phyloP scores from a whole-genome alignment of 92 coral and sea anemone genomes.

The Hydrozoanthus gracilis region DNA sequence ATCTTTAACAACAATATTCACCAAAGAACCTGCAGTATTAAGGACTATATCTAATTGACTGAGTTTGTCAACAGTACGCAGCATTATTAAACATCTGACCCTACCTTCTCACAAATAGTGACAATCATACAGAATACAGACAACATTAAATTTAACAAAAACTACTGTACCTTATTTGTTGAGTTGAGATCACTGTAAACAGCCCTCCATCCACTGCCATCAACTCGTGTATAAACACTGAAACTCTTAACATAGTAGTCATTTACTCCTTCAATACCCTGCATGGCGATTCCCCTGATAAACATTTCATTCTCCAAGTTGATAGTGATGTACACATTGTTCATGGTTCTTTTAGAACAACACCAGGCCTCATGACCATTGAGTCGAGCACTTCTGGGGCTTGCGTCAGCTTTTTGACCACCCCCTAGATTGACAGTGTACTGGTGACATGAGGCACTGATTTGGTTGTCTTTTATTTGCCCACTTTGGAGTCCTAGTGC shows the following conservation, averaged over 20 bases:
- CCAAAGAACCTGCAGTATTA: too few species aligned
- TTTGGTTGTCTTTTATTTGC: slow-evolving; percentile 20
- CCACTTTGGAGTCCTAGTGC: slow-evolving; percentile 38
- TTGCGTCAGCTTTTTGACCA: slow-evolving; percentile 8
- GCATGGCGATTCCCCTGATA: slow-evolving; percentile 29
- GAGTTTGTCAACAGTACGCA: too few species aligned
- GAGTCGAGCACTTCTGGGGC: slow-evolving; percentile 12
- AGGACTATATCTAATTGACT: too few species aligned
- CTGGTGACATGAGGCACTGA: slow-evolving; percentile 18
- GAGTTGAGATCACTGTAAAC: slow-evolving; percentile 15
- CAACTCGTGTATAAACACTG: not conserved
- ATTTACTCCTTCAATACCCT: slow-evolving; percentile 31
- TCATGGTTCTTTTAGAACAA: not conserved
- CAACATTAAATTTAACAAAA: too few species aligned
- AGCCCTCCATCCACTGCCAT: slow-evolving; percentile 21
- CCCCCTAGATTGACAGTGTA: slow-evolving; percentile 7
- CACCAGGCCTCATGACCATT: slow-evolving; percentile 28
- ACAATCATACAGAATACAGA: too few species aligned
- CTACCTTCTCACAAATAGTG: too few species aligned
- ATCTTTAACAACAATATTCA: too few species aligned
- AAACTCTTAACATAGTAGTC: slow-evolving; percentile 28
- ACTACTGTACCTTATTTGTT: slow-evolving; percentile 1
- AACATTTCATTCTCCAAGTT: slow-evolving; percentile 15
- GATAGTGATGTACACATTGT: slow-evolving; percentile 10
- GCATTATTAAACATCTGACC: too few species aligned